These are phyloP conservation scores for Glaucidium brasilianum DNA, from an alignment of 2,113 vertebrate species.

Conservation along the genomic window DNA sequence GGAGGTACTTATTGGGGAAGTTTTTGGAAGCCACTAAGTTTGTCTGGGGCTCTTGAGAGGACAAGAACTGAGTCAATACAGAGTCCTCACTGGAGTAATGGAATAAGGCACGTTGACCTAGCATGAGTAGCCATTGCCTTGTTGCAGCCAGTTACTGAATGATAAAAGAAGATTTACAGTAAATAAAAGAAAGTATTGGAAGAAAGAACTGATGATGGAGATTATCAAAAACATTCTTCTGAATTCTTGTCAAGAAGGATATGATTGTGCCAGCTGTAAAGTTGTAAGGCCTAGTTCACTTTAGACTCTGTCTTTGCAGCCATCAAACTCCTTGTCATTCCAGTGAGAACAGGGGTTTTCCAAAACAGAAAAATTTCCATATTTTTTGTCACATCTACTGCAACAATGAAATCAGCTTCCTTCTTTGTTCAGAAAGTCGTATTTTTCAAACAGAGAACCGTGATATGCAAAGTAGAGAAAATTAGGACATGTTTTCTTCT, in stretches of 20 bases:
- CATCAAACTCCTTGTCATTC: neutral
- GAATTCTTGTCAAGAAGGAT: neutral
- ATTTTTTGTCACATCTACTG: neutral
- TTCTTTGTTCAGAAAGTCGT: neutral
- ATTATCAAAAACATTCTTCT: neutral
- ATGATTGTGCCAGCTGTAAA: neutral
- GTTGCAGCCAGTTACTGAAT: neutral
- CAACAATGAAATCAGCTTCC: neutral
- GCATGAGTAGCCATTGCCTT: neutral
- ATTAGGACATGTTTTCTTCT: neutral
- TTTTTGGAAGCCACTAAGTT: conserved; percentile 31
- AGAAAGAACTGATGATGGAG: neutral
- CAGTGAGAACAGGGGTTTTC: neutral
- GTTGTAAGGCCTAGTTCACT: neutral
- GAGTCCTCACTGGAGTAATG: neutral
- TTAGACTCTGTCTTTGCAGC: neutral
- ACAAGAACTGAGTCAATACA: neutral
- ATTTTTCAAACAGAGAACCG: neutral
- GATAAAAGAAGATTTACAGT: neutral
- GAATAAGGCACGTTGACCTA: neutral
- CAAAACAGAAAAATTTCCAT: neutral
- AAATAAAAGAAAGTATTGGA: neutral
- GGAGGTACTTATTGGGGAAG: conserved; percentile 44
- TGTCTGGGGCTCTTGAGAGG: neutral
- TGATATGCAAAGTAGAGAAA: neutral